Conservation (phyloP, 1,140 invertebrate species). For the Eufriesea mexicana region DNA sequence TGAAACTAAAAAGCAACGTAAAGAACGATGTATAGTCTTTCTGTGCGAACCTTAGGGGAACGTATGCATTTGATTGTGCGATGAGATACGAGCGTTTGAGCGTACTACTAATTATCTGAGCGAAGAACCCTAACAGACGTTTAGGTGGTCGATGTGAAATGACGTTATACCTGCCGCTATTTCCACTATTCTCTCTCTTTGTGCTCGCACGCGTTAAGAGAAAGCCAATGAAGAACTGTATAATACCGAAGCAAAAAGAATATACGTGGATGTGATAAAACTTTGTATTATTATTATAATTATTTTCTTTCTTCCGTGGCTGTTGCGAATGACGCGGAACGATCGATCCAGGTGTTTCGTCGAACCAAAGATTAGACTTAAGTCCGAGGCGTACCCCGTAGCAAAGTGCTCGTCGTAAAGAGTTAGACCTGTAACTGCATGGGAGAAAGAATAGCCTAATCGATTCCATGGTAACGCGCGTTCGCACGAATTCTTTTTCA, state of each 20-base stretch:
- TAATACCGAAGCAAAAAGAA: background rate
- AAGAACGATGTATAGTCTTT: no score
- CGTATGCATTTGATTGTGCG: background rate
- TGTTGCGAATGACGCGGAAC: background rate
- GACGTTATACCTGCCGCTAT: background rate
- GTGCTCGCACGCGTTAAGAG: background rate
- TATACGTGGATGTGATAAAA: conserved; percentile 2
- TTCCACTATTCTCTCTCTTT: background rate
- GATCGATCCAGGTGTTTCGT: background rate
- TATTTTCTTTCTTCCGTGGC: background rate
- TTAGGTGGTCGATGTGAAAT: background rate
- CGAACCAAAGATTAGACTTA: conserved; percentile 14
- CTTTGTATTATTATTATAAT: background rate
- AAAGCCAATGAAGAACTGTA: background rate
- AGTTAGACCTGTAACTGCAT: conserved; percentile 2
- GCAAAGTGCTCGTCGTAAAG: background rate
- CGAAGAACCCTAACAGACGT: no score
- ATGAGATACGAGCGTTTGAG: background rate
- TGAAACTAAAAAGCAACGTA: no score
- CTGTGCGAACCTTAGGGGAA: no score
- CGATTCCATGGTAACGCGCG: background rate
- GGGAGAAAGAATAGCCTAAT: conserved; percentile 3
- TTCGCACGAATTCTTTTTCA: background rate
- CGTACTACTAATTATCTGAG: background rate
- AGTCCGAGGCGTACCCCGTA: conserved; percentile 4